A percentile compares a stretch with the other conserved stretches of the same genome.
phyloP scores from a whole-genome alignment of 2,888 invertebrate species.

The Eumacrocentrus americanus region DNA sequence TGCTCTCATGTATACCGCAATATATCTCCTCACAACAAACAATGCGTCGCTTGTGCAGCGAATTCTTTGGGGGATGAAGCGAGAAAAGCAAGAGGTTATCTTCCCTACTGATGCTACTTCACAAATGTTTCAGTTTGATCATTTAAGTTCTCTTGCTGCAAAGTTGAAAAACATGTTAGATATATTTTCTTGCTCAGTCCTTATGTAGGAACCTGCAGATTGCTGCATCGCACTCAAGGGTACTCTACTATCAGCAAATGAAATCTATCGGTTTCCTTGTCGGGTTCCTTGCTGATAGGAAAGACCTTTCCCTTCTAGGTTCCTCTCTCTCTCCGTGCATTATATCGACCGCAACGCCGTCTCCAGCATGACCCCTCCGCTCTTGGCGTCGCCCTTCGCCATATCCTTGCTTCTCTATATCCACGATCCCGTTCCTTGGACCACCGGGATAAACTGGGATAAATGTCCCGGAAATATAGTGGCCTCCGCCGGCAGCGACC shows the following conservation, averaged over 20 bases:
- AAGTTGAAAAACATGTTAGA: no score
- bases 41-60: slow-evolving; percentile 53
- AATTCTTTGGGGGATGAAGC: slow-evolving; percentile 37
- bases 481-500: slow-evolving; percentile 53
- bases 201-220: not conserved
- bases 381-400: not conserved
- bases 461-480: slow-evolving; percentile 66
- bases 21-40: slow-evolving; percentile 53
- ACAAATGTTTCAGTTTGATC: no score
- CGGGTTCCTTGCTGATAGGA: slow-evolving; percentile 26
- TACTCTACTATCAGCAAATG: slow-evolving; percentile 25
- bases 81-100: not conserved
- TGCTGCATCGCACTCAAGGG: not conserved
- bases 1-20: slow-evolving; percentile 35
- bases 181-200: not conserved
- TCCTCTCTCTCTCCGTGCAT: slow-evolving; percentile 26
- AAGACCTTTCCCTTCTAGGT: slow-evolving; percentile 26
- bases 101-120: no score
- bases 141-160: no score
- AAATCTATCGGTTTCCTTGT: slow-evolving; percentile 40
- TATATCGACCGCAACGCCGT: slow-evolving; percentile 18
- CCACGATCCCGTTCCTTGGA: slow-evolving; percentile 30
- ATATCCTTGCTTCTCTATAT: not conserved
- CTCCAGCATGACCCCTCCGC: slow-evolving; percentile 10
- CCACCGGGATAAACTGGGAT: slow-evolving; percentile 64